Evolutionary conservation across 2,888 invertebrate species (phyloP).

Genomic region (Noctua pronuba): DNA sequence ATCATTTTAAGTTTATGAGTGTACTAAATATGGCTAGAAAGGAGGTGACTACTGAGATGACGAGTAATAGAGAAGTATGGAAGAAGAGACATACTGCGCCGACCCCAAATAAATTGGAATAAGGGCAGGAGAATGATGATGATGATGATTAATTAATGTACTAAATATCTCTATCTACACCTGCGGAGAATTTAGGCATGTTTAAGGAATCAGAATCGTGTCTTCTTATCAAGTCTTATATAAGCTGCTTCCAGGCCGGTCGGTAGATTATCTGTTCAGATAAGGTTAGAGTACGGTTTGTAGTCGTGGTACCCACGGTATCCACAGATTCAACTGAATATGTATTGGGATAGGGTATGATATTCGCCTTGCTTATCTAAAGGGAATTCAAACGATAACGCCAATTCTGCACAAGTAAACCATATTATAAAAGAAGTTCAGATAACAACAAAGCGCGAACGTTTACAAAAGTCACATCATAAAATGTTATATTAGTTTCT

Average conservation of each 20-base stretch:
- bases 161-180: not conserved
- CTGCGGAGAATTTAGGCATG: not conserved
- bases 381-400: not conserved
- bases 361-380: slow-evolving; percentile 11
- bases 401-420: not conserved
- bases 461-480: slow-evolving; percentile 4
- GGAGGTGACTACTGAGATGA: not conserved
- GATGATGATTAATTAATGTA: too few species aligned
- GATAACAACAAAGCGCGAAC: not conserved
- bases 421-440: not conserved
- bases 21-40: not conserved
- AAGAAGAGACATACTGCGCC: not conserved
- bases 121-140: too few species aligned
- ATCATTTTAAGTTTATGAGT: not conserved
- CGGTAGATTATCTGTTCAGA: slow-evolving; percentile 28
- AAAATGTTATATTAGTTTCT: slow-evolving; percentile 2
- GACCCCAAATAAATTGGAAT: too few species aligned
- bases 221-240: slow-evolving; percentile 1
- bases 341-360: slow-evolving; percentile 5
- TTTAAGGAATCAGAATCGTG: not conserved
- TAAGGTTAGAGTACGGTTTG: slow-evolving; percentile 11
- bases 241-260: not conserved
- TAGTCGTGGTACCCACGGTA: not conserved
- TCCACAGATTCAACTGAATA: not conserved
- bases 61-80: not conserved